Percentiles rank a stretch among this genome's conserved stretches.
Conservation (phyloP, 2,113 vertebrate genomes). For the Passer montanus region DNA sequence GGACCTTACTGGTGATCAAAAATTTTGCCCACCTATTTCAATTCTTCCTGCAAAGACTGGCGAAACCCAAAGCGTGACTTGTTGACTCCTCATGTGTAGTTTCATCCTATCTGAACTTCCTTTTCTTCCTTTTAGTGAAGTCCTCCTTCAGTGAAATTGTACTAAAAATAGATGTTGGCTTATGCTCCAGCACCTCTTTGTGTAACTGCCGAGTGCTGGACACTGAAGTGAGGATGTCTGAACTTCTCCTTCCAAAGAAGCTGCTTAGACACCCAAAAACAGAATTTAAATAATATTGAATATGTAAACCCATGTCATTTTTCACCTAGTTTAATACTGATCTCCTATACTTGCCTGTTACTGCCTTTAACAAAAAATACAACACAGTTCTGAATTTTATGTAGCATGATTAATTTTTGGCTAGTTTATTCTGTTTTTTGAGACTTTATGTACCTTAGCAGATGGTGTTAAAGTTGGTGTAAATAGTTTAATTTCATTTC, state of each 20-base stretch:
- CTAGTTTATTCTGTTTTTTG: not conserved
- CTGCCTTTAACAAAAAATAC: not conserved
- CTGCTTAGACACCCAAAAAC: not conserved
- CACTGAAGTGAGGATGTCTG: not conserved
- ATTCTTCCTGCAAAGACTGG: not conserved
- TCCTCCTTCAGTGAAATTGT: not conserved
- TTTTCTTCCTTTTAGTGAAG: not conserved
- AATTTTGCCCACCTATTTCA: not conserved
- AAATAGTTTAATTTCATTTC: slow-evolving; percentile 14
- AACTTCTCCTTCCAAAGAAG: not conserved
- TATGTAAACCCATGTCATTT: not conserved
- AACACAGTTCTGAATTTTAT: not conserved
- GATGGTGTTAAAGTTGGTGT: slow-evolving; percentile 12
- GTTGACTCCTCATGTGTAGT: not conserved
- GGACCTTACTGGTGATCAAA: not conserved
- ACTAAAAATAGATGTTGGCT: not conserved
- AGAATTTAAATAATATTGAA: not conserved
- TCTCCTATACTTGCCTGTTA: not conserved
- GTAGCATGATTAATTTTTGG: slow-evolving; percentile 16
- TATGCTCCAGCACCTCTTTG: not conserved
- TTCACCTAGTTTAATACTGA: not conserved
- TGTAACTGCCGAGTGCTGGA: not conserved
- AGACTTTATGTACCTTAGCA: not conserved
- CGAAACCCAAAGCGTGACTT: not conserved
- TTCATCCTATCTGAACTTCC: not conserved